phyloP scores from a whole-genome alignment of 2,797 vertebrate genomes.

The Leptoclinus maculatus region DNA sequence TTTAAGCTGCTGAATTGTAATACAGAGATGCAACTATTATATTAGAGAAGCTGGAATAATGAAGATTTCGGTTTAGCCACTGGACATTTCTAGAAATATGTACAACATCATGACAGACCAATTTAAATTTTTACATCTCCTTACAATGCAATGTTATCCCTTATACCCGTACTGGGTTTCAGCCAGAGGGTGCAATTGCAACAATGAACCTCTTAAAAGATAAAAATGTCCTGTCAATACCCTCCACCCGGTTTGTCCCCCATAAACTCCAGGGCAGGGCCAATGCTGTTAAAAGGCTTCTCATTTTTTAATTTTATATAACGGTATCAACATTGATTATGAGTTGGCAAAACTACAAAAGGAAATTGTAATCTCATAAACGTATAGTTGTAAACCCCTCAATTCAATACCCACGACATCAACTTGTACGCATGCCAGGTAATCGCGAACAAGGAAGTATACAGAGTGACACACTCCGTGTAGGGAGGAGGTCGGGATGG shows the following conservation, averaged over 20 bases:
- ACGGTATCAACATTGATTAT: conserved; percentile 12
- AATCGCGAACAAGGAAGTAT: background rate
- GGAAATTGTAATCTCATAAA: background rate
- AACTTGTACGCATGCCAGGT: background rate
- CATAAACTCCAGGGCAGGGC: background rate
- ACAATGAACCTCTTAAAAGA: conserved; percentile 8
- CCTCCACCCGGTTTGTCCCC: background rate
- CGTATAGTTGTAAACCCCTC: background rate
- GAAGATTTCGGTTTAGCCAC: background rate
- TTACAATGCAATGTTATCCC: background rate
- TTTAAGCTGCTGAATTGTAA: conserved; percentile 49
- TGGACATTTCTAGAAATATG: background rate
- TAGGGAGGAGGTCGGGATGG: too few relatives aligned
- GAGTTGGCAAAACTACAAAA: background rate
- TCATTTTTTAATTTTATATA: conserved; percentile 2
- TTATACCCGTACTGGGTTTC: background rate
- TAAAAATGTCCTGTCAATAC: background rate
- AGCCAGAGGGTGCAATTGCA: background rate
- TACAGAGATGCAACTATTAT: background rate
- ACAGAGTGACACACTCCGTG: background rate
- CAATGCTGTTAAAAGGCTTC: background rate
- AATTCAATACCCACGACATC: background rate
- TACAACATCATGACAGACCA: background rate
- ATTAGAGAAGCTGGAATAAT: conserved; percentile 2
- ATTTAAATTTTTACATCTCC: background rate